Evolutionary conservation across 2,888 invertebrate species (phyloP), one percentile per base, ranked within the genome.

Genomic region (Leptinotarsa juncta): DNA sequence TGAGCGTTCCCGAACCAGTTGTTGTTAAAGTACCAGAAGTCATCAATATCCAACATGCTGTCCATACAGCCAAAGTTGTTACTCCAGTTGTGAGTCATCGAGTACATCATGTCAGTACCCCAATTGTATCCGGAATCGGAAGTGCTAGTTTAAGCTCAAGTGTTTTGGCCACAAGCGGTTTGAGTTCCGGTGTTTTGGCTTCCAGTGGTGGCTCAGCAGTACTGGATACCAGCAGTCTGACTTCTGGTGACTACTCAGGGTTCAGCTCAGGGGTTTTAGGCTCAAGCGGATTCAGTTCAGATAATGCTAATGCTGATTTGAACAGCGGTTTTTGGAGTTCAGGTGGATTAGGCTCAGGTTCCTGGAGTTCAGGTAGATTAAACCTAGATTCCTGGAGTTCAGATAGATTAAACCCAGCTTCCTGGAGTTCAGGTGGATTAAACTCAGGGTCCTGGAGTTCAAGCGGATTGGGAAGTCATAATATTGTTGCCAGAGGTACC

Each of bases 1-100:
- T 85, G 1, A 68, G 55, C 48, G 83, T 85, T 50, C 82, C 82
- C 71, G 74, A 79, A 23, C 84, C 84, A 18, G 82, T 82, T 7
- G 72, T 80, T 55, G 83, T 84, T 48, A 83, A 77, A 71, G 82
- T 82, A 51, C 82, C 83, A 42, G 81, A 82, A 67, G 26, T 76
- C 12, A 66, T 77, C 49, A 79, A 77, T 66, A 69, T 79, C 7
- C 75, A 74, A 73, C 75, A 75, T 53, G 55, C 71, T 16, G 68
- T 74, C 49, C 53, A 70, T 18, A 57, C 20, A 57, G 67, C 57
- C 3, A 42, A 70, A 60, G 50, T 70, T 20, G 50, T 66, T 14
- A 66, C 26, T 20, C 66, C 71, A 15, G 65, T 65, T 20, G 50
- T 65, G 20, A 57, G 57, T 16, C 26, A 62, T 18, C 65, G n/a